A percentile compares a stretch with the other conserved stretches of the same genome.
phyloP scores from a whole-genome alignment of 2,797 vertebrate genomes.

The Echiichthys vipera region DNA sequence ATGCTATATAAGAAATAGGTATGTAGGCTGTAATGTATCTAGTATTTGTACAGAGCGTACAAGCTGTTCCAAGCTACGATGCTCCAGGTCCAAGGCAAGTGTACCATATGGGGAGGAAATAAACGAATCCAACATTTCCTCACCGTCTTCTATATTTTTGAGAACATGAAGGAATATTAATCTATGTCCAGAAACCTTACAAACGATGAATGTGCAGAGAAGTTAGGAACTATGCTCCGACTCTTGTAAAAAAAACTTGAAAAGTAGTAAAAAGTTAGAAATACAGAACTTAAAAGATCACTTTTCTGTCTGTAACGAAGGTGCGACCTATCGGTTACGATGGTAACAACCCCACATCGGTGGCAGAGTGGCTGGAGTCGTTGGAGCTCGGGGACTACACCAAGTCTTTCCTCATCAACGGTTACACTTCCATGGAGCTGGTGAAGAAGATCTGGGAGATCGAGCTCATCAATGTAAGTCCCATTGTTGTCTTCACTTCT shows the following conservation, averaged over 20 bases:
- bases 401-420: constrained; percentile 97
- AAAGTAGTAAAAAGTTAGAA: not conserved
- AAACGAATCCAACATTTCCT: not conserved
- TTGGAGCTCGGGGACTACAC: constrained; percentile 97
- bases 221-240: not conserved
- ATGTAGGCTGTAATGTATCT: constrained; percentile 12
- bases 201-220: not conserved
- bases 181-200: not conserved
- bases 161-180: constrained; percentile 4
- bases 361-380: constrained; percentile 98
- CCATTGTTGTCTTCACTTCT: not conserved
- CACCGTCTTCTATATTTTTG: not conserved
- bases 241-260: not conserved
- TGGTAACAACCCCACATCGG: constrained; percentile 95
- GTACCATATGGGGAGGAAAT: not conserved
- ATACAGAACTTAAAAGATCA: not conserved
- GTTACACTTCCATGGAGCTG: constrained; percentile 98
- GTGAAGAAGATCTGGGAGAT: constrained; percentile 99
- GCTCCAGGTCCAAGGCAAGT: constrained; percentile 26
- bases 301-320: constrained; percentile 75
- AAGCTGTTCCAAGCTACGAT: constrained; percentile 26
- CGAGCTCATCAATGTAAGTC: constrained; percentile 98
- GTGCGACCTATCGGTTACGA: constrained; percentile 94
- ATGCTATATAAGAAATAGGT: constrained; percentile 26
- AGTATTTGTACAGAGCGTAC: not conserved